Conservation (phyloP, 2,888 invertebrate genomes). For the Leptarthrus brevirostris region DNA sequence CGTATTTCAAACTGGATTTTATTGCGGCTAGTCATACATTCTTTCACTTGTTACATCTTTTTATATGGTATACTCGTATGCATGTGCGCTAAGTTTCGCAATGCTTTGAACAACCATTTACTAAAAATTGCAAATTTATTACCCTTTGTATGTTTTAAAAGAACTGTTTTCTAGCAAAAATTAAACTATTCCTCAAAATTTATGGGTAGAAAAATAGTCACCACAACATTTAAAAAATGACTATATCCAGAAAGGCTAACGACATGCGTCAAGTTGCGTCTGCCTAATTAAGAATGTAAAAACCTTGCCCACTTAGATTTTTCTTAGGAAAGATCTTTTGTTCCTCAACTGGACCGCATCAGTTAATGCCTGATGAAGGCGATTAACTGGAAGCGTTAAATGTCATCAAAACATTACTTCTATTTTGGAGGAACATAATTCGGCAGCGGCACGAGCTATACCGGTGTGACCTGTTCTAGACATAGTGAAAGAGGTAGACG, state of each 20-base stretch:
- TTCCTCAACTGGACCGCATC: slow-evolving; percentile 15
- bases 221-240: slow-evolving; percentile 12
- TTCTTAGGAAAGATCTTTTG: slow-evolving; percentile 25
- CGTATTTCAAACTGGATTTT: no score
- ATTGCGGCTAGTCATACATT: no score
- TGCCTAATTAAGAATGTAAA: slow-evolving; percentile 21
- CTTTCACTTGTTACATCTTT: no score
- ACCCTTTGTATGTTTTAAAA: slow-evolving; percentile 1
- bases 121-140: slow-evolving; percentile 28
- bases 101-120: no score
- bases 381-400: slow-evolving; percentile 33
- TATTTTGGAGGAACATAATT: slow-evolving; percentile 8
- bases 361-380: slow-evolving; percentile 24
- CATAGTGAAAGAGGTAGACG: no score
- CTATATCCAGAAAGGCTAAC: slow-evolving; percentile 16
- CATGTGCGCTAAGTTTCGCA: no score
- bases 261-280: slow-evolving; percentile 11
- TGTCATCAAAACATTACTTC: slow-evolving; percentile 10
- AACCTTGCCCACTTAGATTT: slow-evolving; percentile 28
- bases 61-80: no score
- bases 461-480: slow-evolving; percentile 1
- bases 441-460: slow-evolving; percentile 24
- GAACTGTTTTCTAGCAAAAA: not conserved
- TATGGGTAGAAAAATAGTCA: slow-evolving; percentile 22
- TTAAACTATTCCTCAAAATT: slow-evolving; percentile 1